Evolutionary conservation across 1,140 invertebrate genomes (phyloP).

Genomic region (Oppia nitens): DNA sequence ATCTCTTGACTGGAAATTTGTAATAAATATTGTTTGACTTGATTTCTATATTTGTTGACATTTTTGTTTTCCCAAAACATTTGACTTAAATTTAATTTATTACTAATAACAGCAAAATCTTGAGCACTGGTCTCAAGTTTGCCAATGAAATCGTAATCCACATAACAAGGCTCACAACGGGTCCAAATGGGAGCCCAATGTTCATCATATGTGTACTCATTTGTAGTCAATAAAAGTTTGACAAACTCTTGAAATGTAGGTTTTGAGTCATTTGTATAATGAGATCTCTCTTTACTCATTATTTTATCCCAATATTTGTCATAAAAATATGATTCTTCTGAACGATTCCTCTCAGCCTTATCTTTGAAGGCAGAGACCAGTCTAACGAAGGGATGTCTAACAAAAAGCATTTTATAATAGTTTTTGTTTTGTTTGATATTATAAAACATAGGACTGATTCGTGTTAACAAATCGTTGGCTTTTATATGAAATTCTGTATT

Average conservation of each 20-base stretch:
- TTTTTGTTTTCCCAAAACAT: constrained; percentile 10
- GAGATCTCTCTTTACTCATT: constrained; percentile 9
- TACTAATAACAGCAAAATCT: constrained; percentile 19
- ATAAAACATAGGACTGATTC: constrained; percentile 18
- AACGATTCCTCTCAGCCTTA: constrained; percentile 21
- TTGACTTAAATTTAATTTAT: neutral
- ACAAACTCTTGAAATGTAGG: constrained; percentile 26
- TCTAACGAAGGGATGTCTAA: constrained; percentile 27
- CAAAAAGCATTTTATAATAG: constrained; percentile 27
- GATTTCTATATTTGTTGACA: constrained; percentile 2
- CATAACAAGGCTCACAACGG: constrained; percentile 24
- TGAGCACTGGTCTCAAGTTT: constrained; percentile 25
- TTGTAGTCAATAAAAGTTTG: constrained; percentile 22
- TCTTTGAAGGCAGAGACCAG: constrained; percentile 25
- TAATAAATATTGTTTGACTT: constrained; percentile 37
- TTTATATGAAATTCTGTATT: constrained; percentile 19
- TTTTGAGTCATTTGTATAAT: neutral
- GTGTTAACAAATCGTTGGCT: constrained; percentile 21
- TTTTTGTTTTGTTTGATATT: constrained; percentile 11
- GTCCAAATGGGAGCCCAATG: constrained; percentile 27
- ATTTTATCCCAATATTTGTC: constrained; percentile 16
- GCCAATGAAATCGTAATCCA: constrained; percentile 27
- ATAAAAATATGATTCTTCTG: constrained; percentile 19
- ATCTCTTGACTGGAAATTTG: constrained; percentile 41
- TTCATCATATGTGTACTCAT: constrained; percentile 21